phyloP scores from a whole-genome alignment of 2,797 vertebrate genomes.

The Morelia viridis region DNA sequence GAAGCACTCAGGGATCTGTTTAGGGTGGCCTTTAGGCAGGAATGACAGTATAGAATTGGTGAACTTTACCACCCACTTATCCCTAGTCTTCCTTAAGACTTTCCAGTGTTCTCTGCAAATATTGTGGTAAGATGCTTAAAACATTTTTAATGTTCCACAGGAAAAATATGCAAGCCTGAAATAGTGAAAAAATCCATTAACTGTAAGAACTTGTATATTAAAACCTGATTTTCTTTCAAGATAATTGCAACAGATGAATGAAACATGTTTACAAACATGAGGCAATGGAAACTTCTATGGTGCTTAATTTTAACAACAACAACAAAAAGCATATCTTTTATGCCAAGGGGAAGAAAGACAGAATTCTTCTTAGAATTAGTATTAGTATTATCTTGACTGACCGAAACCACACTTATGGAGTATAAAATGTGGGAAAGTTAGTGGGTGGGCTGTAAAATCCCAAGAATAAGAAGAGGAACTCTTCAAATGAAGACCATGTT shows the following conservation, averaged over 20 bases:
- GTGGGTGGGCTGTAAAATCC: slow-evolving; percentile 19
- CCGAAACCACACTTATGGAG: slow-evolving; percentile 1
- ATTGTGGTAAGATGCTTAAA: slow-evolving; percentile 10
- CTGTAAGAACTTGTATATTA: slow-evolving; percentile 61
- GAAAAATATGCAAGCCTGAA: slow-evolving; percentile 31
- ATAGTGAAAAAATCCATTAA: slow-evolving; percentile 42
- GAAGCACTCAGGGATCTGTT: neutral
- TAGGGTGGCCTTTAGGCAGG: neutral
- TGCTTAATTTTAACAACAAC: slow-evolving; percentile 21
- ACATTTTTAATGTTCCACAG: slow-evolving; percentile 30
- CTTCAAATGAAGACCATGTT: neutral
- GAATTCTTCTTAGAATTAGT: slow-evolving; percentile 31
- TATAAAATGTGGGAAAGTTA: slow-evolving; percentile 27
- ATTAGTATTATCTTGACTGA: slow-evolving; percentile 41
- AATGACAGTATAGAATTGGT: neutral
- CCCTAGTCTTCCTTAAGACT: neutral
- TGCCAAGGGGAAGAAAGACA: slow-evolving; percentile 25
- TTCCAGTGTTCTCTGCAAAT: slow-evolving; percentile 28
- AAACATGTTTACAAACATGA: slow-evolving; percentile 60
- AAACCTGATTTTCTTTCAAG: slow-evolving; percentile 51
- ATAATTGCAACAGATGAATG: slow-evolving; percentile 63
- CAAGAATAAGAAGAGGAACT: neutral
- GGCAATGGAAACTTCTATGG: slow-evolving; percentile 58
- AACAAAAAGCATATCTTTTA: slow-evolving; percentile 39
- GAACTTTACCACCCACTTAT: neutral